These are phyloP conservation scores for Chelonus insularis DNA, from an alignment of 1,140 invertebrate genomes.

Conservation along the genomic window DNA sequence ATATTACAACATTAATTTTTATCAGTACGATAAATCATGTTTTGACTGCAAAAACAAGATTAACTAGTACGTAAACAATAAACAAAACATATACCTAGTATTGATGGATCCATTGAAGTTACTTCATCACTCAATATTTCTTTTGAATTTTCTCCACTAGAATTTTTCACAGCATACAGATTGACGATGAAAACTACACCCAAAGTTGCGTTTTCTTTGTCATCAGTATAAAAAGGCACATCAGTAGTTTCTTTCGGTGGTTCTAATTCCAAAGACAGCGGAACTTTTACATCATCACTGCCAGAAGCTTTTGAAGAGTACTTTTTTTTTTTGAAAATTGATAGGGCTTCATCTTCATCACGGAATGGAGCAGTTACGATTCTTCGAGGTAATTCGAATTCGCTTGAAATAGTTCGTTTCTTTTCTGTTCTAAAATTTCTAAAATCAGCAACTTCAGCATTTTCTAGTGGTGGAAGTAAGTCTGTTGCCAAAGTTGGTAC, in stretches of 20 bases:
- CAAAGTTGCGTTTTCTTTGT: not conserved
- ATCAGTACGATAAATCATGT: too few relatives aligned
- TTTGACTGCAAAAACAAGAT: too few relatives aligned
- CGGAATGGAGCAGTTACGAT: too few relatives aligned
- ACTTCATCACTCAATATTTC: constrained; percentile 37
- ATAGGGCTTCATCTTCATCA: too few relatives aligned
- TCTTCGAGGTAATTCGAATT: too few relatives aligned
- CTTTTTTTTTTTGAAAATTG: too few relatives aligned
- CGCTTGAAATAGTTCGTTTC: constrained; percentile 40
- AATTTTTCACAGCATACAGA: constrained; percentile 50
- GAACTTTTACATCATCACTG: too few relatives aligned
- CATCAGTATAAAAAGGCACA: too few relatives aligned
- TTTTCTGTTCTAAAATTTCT: constrained; percentile 4
- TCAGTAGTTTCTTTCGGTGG: constrained; percentile 37
- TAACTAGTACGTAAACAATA: not conserved
- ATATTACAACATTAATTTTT: too few relatives aligned
- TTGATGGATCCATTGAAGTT: constrained; percentile 20
- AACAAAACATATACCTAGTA: constrained; percentile 32
- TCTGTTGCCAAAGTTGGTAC: constrained; percentile 12
- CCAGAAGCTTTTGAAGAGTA: too few relatives aligned
- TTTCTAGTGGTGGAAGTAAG: not conserved
- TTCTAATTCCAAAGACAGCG: constrained; percentile 43
- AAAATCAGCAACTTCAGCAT: not conserved
- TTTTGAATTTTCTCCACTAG: constrained; percentile 34
- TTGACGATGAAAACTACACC: constrained; percentile 50